Percentiles rank a stretch among this genome's conserved stretches.
Evolutionary conservation across 2,113 vertebrate species (phyloP).

Genomic region (Mesocricetus auratus): DNA sequence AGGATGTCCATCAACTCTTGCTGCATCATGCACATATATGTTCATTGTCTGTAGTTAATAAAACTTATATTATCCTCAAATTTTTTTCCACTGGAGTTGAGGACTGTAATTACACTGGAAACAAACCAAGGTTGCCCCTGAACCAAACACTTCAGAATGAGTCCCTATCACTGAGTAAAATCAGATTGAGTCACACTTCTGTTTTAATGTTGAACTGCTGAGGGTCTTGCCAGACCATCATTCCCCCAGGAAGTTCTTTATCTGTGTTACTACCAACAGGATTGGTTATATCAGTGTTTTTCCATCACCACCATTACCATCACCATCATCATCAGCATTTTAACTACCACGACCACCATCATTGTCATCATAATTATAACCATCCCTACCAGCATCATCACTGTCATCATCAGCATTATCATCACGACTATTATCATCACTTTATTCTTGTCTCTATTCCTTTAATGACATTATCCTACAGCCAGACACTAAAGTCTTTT

Average conservation of each 20-base stretch:
- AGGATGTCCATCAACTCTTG: background rate
- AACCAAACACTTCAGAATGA: background rate
- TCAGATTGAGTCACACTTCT: background rate
- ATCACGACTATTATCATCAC: background rate
- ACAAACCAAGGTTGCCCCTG: background rate
- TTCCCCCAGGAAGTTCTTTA: background rate
- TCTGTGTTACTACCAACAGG: background rate
- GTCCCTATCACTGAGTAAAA: background rate
- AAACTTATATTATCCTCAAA: conserved; percentile 2
- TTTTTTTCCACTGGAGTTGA: conserved; percentile 6
- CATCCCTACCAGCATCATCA: background rate
- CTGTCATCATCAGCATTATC: background rate
- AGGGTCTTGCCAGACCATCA: background rate
- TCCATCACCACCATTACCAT: background rate
- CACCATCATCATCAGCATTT: background rate
- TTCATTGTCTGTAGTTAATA: conserved; percentile 27
- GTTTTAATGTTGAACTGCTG: background rate
- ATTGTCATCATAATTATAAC: background rate
- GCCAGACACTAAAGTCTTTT: background rate
- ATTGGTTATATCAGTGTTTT: background rate
- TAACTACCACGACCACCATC: background rate
- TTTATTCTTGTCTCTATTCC: background rate
- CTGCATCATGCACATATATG: background rate
- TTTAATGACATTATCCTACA: background rate
- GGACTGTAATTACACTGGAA: background rate